Evolutionary conservation across 2,797 vertebrate species (phyloP).

Genomic region (Enteromius unitaeniatus): DNA sequence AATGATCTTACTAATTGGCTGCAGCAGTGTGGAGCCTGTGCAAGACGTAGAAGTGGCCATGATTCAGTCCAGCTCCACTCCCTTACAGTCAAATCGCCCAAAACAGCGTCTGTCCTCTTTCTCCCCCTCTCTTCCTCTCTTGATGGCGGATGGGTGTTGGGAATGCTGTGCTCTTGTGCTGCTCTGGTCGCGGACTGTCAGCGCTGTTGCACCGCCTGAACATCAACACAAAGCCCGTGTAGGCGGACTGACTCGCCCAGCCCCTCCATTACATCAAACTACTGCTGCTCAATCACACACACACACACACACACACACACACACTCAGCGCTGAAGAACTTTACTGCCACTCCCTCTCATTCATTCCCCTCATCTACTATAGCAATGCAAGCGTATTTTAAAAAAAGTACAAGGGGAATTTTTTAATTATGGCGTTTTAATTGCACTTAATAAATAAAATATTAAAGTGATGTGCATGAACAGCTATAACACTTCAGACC

Average conservation of each 20-base stretch:
- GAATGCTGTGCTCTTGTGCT: slow-evolving; percentile 59
- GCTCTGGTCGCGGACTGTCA: slow-evolving; percentile 68
- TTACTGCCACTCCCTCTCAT: slow-evolving; percentile 26
- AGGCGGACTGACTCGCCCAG: slow-evolving; percentile 62
- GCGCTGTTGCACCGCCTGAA: slow-evolving; percentile 61
- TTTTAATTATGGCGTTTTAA: not conserved
- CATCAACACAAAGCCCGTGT: slow-evolving; percentile 59
- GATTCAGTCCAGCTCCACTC: slow-evolving; percentile 62
- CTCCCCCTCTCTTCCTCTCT: slow-evolving; percentile 51
- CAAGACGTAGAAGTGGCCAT: slow-evolving; percentile 88
- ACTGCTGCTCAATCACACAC: slow-evolving; percentile 5
- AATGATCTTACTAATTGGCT: slow-evolving; percentile 93
- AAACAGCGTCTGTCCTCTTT: slow-evolving; percentile 19
- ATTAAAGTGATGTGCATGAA: not conserved
- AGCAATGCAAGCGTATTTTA: not conserved
- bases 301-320: not conserved
- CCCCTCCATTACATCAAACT: slow-evolving; percentile 37
- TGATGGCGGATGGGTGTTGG: slow-evolving; percentile 49
- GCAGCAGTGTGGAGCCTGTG: slow-evolving; percentile 92
- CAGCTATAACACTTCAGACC: not conserved
- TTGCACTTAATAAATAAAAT: not conserved
- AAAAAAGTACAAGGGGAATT: not conserved
- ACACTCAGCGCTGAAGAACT: not conserved
- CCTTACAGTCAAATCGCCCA: slow-evolving; percentile 28
- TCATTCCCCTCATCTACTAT: not conserved